Evolutionary conservation across 1,140 invertebrate genomes (phyloP), one percentile per base, ranked within the genome.

Genomic region (Hypsibius dujardini): DNA sequence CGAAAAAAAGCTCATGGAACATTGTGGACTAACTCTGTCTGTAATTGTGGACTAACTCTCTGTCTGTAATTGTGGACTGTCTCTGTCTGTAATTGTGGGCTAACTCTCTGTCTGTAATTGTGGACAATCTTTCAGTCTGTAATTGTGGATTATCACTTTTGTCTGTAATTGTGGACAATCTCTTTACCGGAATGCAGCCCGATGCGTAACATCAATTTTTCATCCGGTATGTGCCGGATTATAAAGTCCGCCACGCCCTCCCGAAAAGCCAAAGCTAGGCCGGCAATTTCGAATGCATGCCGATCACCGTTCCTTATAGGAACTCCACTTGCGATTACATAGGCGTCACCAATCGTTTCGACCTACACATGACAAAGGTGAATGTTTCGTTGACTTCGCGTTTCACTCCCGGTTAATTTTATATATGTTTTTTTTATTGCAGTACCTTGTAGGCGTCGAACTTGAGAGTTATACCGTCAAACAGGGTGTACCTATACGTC

Each of bases 401-500:
- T 45, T 46, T 46, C 56, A 12, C 15, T 46, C 7, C 28, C 28
- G 56, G 15, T n/a, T 56, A 56, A 7, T 7, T 56, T 12, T 56
- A 56, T 56, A 7, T 56, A 56, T n/a, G 50, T 12, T 69, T 60
- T 45, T 28, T 7, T 28, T 70, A 42, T 46, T 47, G 60, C n/a
- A 71, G 60, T 69, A 67, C 62, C 62, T 67, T 67, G 62, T 67
- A 67, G 7, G 62, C 62, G 42, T 67, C 62, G 40, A 15, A 67
- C 12, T 40, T 40, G 12, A 40, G 12, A 42, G 42, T 42, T 12
- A 42, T 42, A 7, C 62, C 62, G 42, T 67, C 62, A 42, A 67
- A 88, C 72, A 84, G 85, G 0, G 87, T 88, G 77, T 94, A 93
- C n/a, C 50, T 56, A 56, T n/a, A 28, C 28, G 28, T 28, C 28